Evolutionary conservation across 1,140 invertebrate species (phyloP), one percentile per base, ranked within the genome.

Genomic region (Apis florea): DNA sequence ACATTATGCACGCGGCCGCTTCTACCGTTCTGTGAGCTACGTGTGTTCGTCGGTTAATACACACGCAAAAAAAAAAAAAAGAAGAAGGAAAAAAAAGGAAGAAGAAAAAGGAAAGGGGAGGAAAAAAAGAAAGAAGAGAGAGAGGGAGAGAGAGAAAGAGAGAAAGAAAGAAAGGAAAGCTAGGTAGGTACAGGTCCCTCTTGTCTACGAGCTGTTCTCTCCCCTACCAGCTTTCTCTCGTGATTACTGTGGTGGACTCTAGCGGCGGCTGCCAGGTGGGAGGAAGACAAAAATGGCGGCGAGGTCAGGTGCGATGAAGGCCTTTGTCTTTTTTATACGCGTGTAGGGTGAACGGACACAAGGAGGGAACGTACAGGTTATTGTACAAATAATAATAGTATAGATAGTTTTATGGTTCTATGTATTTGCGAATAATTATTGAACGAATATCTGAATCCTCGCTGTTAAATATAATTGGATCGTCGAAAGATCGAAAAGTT

Each of bases 1-100:
- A 91, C 89, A 93, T 93, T 93, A 93, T 93, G 91, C 89, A 92
- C 89, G 84, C 84, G 85, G 88, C 88, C 88, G 89, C 88, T 90
- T 92, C 91, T 91, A 87, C 78, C 78, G 87, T 86, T 82, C 88
- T 83, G 86, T 89, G 89, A 80, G 75, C 86, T 79, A 78, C 90
- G 86, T 89, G 86, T 90, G 89, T 85, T 88, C 83, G 83, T 81
- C 59, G 82, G 59, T 82, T 85, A 79, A 85, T 83, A 83, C 81
- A 90, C 83, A 83, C 85, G n/a, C 87, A 90, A 90, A 87, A 81
- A 75, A 72, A 31, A 26, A 81, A 64, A 12, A n/a, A 24, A 21
- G 3, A 40, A 56, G 26, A 49, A 69, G 73, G 24, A 68, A 74
- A 21, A 13, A 19, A n/a, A 58, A 9, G 40, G 54, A 40, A 24